A percentile compares a stretch with the other conserved stretches of the same genome.
phyloP scores from a whole-genome alignment of 2,888 invertebrate genomes.

The Laothoe populi region DNA sequence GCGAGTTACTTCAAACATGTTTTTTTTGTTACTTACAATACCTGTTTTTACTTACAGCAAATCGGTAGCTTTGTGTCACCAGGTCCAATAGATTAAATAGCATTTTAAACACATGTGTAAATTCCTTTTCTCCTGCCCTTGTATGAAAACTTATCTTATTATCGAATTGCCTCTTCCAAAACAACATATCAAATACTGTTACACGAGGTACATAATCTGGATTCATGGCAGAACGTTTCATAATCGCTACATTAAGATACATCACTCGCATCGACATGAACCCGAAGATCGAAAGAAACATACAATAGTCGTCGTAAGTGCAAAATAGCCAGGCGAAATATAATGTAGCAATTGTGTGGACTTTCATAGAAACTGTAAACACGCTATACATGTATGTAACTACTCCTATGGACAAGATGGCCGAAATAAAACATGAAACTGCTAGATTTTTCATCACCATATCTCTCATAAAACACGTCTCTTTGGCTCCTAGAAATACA shows the following conservation, averaged over 20 bases:
- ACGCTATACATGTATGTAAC: slow-evolving; percentile 45
- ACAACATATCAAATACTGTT: slow-evolving; percentile 50
- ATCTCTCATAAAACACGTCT: slow-evolving; percentile 64
- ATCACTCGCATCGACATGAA: slow-evolving; percentile 54
- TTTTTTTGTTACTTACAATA: neutral
- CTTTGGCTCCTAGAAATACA: slow-evolving; percentile 53
- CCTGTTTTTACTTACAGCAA: slow-evolving; percentile 55
- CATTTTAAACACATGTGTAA: slow-evolving; percentile 48
- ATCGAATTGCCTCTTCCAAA: slow-evolving; percentile 59
- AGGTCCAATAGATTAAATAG: slow-evolving; percentile 50
- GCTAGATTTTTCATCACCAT: slow-evolving; percentile 41
- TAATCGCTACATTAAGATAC: slow-evolving; percentile 63
- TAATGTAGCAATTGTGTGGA: slow-evolving; percentile 45
- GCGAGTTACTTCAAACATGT: no score
- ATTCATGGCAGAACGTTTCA: slow-evolving; percentile 56
- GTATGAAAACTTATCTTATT: slow-evolving; percentile 53
- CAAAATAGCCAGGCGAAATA: slow-evolving; percentile 53
- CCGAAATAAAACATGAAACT: slow-evolving; percentile 35
- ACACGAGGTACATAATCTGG: slow-evolving; percentile 56
- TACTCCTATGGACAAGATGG: slow-evolving; percentile 38
- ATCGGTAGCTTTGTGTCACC: slow-evolving; percentile 49
- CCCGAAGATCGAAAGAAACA: slow-evolving; percentile 44
- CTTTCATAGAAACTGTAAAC: slow-evolving; percentile 43
- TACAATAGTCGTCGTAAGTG: slow-evolving; percentile 53
- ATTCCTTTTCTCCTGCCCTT: slow-evolving; percentile 46